phyloP scores from a whole-genome alignment of 2,797 vertebrate genomes.

The Hemibagrus guttatus region DNA sequence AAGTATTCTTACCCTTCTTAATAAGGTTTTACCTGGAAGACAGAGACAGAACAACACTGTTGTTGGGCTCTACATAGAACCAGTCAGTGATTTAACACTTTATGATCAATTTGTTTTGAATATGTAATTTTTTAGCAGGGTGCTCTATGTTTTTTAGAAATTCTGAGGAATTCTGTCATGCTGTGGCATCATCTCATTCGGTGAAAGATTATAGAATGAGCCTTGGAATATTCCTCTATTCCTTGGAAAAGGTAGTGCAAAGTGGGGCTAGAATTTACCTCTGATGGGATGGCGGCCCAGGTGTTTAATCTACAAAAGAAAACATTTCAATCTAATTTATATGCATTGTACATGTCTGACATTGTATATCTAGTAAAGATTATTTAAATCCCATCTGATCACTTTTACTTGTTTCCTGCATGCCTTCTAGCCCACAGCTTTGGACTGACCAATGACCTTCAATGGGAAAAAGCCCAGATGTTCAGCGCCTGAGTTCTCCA shows the following conservation, averaged over 20 bases:
- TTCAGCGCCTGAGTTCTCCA: slow-evolving; percentile 67
- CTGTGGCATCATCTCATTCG: neutral
- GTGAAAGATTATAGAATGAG: neutral
- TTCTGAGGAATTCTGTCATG: neutral
- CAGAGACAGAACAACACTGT: neutral
- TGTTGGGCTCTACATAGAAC: neutral
- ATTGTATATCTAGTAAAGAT: neutral
- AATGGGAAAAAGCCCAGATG: slow-evolving; percentile 76
- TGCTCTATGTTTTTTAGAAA: neutral
- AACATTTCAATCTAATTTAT: neutral
- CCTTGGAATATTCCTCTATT: neutral
- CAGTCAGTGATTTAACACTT: neutral
- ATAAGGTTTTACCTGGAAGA: neutral
- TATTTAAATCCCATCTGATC: slow-evolving; percentile 18
- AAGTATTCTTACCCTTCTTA: neutral
- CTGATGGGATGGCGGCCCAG: neutral
- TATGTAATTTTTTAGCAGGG: neutral
- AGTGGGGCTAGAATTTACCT: neutral
- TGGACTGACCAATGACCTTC: slow-evolving; percentile 61
- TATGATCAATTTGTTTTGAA: neutral
- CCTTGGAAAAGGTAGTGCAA: neutral
- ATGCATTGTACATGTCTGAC: neutral
- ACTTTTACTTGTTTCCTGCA: slow-evolving; percentile 33
- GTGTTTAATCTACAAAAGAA: neutral
- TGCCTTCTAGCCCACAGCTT: slow-evolving; percentile 13